Evolutionary conservation across 2,888 invertebrate genomes (phyloP).

Genomic region (Volucella inflata): DNA sequence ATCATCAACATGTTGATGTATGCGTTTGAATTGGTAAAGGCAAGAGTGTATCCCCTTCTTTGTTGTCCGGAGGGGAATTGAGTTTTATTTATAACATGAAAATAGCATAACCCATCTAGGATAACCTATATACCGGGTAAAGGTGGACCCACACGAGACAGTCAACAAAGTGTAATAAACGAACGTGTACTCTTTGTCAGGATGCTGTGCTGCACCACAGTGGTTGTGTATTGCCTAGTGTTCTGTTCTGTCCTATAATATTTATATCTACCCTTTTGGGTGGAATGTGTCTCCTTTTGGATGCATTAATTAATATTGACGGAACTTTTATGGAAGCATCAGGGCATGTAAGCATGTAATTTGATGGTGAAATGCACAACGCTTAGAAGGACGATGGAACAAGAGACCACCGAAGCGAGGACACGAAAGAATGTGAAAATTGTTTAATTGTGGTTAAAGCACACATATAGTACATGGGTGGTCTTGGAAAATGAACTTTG

Average conservation of each 20-base stretch:
- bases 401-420: no score
- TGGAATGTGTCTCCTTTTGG: slow-evolving; percentile 20
- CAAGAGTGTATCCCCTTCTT: background rate
- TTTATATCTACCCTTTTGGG: background rate
- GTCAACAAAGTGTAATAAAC: slow-evolving; percentile 49
- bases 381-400: slow-evolving; percentile 43
- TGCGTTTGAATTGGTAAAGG: background rate
- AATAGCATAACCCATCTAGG: background rate
- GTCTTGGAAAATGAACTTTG: slow-evolving; percentile 30
- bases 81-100: slow-evolving; percentile 61
- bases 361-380: slow-evolving; percentile 70
- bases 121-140: background rate
- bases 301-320: slow-evolving; percentile 72
- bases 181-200: slow-evolving; percentile 4
- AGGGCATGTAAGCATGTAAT: slow-evolving; percentile 71
- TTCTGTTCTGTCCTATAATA: background rate
- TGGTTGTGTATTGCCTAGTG: slow-evolving; percentile 2
- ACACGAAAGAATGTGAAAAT: slow-evolving; percentile 67
- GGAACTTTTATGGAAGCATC: slow-evolving; percentile 69
- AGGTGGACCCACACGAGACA: slow-evolving; percentile 24
- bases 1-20: slow-evolving; percentile 55
- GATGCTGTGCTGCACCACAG: slow-evolving; percentile 4
- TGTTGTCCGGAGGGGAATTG: slow-evolving; percentile 45
- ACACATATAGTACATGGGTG: background rate
- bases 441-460: slow-evolving; percentile 61